phyloP scores from a whole-genome alignment of 2,888 invertebrate species.

The Drosophila subsilvestris region DNA sequence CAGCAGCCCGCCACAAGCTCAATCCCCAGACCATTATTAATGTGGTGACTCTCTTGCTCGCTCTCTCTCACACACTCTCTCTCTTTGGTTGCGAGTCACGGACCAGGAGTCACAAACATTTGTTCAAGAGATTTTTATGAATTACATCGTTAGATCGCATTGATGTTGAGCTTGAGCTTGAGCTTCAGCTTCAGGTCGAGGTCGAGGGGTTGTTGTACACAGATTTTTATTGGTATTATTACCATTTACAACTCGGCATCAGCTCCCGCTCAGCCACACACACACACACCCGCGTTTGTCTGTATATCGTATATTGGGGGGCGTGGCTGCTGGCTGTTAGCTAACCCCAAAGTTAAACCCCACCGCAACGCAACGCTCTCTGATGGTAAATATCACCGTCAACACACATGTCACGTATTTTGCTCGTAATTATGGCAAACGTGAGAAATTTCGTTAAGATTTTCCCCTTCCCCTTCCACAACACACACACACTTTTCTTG shows the following conservation, averaged over 20 bases:
- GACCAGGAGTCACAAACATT: conserved; percentile 62
- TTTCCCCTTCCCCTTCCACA: conserved; percentile 58
- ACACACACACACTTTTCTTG: conserved; percentile 54
- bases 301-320: not conserved
- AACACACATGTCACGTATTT: conserved; percentile 80
- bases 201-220: conserved; percentile 38
- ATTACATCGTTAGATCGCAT: conserved; percentile 45
- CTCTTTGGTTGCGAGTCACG: conserved; percentile 6
- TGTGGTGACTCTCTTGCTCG: conserved; percentile 22
- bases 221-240: conserved; percentile 71
- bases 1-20: not conserved
- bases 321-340: not conserved
- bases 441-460: conserved; percentile 81
- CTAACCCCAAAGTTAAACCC: not conserved
- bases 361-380: conserved; percentile 3
- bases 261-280: not conserved
- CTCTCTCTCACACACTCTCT: too few species aligned
- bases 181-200: not conserved
- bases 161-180: not conserved
- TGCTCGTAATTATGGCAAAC: conserved; percentile 80
- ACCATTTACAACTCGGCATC: conserved; percentile 65
- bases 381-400: conserved; percentile 68
- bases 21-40: conserved; percentile 43
- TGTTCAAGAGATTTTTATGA: conserved; percentile 77
- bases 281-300: not conserved